Evolutionary conservation across 2,888 invertebrate genomes (phyloP), one percentile per base, ranked within the genome.

Genomic region (Orthonychiurus folsomi): DNA sequence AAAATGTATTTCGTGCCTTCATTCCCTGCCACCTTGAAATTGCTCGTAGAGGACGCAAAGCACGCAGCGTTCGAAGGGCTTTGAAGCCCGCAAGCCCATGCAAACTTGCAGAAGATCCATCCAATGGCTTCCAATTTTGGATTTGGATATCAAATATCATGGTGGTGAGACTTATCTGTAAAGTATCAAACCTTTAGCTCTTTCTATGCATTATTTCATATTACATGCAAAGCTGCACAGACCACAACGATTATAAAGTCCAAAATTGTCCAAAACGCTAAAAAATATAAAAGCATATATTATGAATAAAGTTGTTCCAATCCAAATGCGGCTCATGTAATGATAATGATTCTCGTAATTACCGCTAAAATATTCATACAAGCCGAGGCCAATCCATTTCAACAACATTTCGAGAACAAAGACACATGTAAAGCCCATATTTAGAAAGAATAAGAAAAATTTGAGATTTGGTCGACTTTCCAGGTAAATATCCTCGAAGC

Each of bases 21-120:
- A 95, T 95, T 77, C 94, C 93, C 80, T 95, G 93, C 94, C 94
- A 95, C 76, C 94, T 83, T 64, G 94, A 94, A 76, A 95, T 93
- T 55, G 94, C 94, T 75, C 94, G 82, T 65, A 95, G 81, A n/a
- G 95, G 95, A 73, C 95, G 81, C 69, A 96, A 80, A 20, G 95
- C 95, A 76, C 95, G 82, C 68, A 96, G 81, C 9, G 95, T 95
- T 61, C 70, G 9, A 5, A 68, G 50, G 3, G 64, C 61, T 56
- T 66, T 66, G 15, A 65, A 48, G 15, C 60, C 57, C 3, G 59
- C 59, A 5, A 59, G 27, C n/a, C 50, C 21, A 21, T 50, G n/a
- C n/a, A n/a, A n/a, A n/a, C n/a, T n/a, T n/a, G n/a, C n/a, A n/a
- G n/a, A n/a, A n/a, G 48, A 47, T 47, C n/a, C n/a, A n/a, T n/a